These are phyloP conservation scores for Embidobia sp. DNA, from an alignment of 2,888 invertebrate species.

Conservation along the genomic window DNA sequence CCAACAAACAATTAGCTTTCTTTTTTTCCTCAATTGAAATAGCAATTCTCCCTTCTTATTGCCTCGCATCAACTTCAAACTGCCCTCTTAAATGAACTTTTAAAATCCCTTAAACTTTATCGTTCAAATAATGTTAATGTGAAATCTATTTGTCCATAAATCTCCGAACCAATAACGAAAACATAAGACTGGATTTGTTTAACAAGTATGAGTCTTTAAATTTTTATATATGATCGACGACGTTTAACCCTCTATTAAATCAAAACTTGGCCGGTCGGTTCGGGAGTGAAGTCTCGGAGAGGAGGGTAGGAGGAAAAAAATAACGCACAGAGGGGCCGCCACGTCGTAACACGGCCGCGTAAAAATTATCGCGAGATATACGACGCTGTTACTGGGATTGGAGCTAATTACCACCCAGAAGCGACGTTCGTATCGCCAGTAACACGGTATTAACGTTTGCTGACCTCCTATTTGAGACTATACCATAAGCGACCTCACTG, in stretches of 20 bases:
- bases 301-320: slow-evolving; percentile 70
- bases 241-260: slow-evolving; percentile 48
- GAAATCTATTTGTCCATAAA: slow-evolving; percentile 4
- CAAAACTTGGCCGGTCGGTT: slow-evolving; percentile 33
- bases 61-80: too few species aligned
- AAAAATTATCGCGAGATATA: slow-evolving; percentile 78
- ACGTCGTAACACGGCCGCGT: slow-evolving; percentile 67
- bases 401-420: slow-evolving; percentile 80
- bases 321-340: slow-evolving; percentile 75
- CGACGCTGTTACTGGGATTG: slow-evolving; percentile 78
- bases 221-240: slow-evolving; percentile 29
- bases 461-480: slow-evolving; percentile 73
- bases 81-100: too few species aligned
- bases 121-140: neutral
- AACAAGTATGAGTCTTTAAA: slow-evolving; percentile 28
- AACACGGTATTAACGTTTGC: slow-evolving; percentile 73
- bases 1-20: too few species aligned
- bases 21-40: too few species aligned
- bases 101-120: too few species aligned
- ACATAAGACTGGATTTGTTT: slow-evolving; percentile 10
- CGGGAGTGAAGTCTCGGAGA: slow-evolving; percentile 29
- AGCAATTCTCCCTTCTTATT: too few species aligned
- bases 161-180: neutral
- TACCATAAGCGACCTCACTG: slow-evolving; percentile 68
- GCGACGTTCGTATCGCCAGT: slow-evolving; percentile 72